Conservation (phyloP, 2,888 invertebrate genomes). For the Hipparchia sbordonii region DNA sequence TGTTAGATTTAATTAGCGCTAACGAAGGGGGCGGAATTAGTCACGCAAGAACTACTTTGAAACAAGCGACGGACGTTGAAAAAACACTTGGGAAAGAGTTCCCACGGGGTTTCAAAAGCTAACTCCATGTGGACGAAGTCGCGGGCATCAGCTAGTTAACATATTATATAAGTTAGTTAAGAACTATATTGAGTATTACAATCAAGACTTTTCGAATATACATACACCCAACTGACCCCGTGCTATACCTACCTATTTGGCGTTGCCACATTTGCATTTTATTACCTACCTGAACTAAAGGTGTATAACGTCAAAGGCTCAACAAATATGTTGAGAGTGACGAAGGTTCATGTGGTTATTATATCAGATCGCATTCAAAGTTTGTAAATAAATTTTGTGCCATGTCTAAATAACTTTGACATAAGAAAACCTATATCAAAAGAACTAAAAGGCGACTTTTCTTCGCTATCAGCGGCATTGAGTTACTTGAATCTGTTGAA, state of each 20-base stretch:
- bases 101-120: not conserved
- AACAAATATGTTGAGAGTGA: slow-evolving; percentile 25
- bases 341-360: not conserved
- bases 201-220: too few species aligned
- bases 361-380: not conserved
- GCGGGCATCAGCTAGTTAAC: not conserved
- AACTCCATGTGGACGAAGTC: not conserved
- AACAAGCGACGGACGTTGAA: not conserved
- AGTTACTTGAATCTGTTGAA: not conserved
- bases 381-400: too few species aligned
- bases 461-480: not conserved
- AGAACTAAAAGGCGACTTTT: not conserved
- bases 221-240: too few species aligned
- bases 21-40: slow-evolving; percentile 31
- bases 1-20: slow-evolving; percentile 38
- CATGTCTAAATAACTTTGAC: too few species aligned
- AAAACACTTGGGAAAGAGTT: slow-evolving; percentile 1
- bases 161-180: too few species aligned
- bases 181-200: too few species aligned
- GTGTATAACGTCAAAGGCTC: slow-evolving; percentile 17
- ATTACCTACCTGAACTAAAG: slow-evolving; percentile 31
- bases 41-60: slow-evolving; percentile 29
- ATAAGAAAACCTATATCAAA: too few species aligned
- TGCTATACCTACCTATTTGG: not conserved
- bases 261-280: slow-evolving; percentile 31